Evolutionary conservation across 92 coral and sea anemone species (phyloP), one percentile per base, ranked within the genome.

Genomic region (Epizoanthus illoricatus): DNA sequence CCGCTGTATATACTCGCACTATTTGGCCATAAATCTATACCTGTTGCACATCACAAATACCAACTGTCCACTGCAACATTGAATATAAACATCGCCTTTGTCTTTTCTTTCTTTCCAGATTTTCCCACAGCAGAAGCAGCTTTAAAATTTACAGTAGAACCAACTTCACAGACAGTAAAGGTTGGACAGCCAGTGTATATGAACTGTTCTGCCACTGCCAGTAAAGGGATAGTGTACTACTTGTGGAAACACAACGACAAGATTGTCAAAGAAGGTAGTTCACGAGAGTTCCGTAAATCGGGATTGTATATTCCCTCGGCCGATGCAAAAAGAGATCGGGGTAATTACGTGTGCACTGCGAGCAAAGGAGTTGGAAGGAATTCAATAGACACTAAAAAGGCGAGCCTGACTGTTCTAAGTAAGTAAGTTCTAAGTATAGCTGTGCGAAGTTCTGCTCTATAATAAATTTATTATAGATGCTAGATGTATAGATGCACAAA

Each of bases 271-370:
- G 79, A 71, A 24, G 42, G 60, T 21, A n/a, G 16, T 28, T 12
- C 87, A 49, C 87, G 89, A 23, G 33, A 84, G 19, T 24, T 72
- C 13, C 15, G 81, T 3, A 57, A 20, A 47, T 63, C n/a, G 10
- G 94, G 52, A 5, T 88, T 93, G 33, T 58, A 80, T 49, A 88
- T 93, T 66, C 63, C 89, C 49, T 65, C 60, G 13, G 80, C 84
- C 18, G 71, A 84, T 15, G 39, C 41, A 41, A 58, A 70, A 33
- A 74, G 80, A 4, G 94, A 93, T 70, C 85, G 86, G 40, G 97
- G 97, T 0, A 28, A 63, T 1, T 93, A 91, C 69, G 58, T 39
- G 13, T 93, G 97, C 75, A 84, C 45, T 13, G 94, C 89, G 2
- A 24, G 20, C 33, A 49, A 78, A 45, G 63, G 2, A 21, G 70